These are phyloP conservation scores for Trachelus tabidus DNA, from an alignment of 2,888 invertebrate species.

Conservation along the genomic window DNA sequence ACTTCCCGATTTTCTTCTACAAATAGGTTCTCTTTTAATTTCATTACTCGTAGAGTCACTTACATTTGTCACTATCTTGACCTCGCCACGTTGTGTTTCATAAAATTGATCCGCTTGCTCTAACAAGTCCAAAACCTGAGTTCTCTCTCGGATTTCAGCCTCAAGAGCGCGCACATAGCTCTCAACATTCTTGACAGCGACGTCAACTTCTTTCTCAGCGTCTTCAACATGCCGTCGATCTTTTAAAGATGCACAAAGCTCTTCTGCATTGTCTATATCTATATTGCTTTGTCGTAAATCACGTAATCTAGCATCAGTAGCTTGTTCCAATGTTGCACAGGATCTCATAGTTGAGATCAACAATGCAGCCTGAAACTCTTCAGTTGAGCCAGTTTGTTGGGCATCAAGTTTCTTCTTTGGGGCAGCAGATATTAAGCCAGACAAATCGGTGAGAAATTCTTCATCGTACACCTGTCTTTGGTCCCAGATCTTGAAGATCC, in stretches of 20 bases:
- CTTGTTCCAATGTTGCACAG: conserved; percentile 59
- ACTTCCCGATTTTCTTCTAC: background rate
- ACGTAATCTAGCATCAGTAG: conserved; percentile 59
- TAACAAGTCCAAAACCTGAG: conserved; percentile 80
- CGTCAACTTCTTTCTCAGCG: conserved; percentile 87
- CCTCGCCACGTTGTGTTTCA: conserved; percentile 91
- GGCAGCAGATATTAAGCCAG: conserved; percentile 83
- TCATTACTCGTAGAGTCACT: conserved; percentile 62
- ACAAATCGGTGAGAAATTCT: conserved; percentile 88
- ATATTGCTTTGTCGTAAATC: conserved; percentile 76
- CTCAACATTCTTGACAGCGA: conserved; percentile 82
- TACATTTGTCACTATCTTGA: conserved; percentile 95
- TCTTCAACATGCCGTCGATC: conserved; percentile 89
- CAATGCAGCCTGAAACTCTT: conserved; percentile 79
- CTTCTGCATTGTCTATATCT: conserved; percentile 81
- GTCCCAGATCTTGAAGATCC: conserved; percentile 97
- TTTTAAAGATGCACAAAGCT: conserved; percentile 83
- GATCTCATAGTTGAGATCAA: conserved; percentile 62
- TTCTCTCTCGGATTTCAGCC: conserved; percentile 84
- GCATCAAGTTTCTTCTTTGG: conserved; percentile 76
- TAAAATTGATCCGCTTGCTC: conserved; percentile 88
- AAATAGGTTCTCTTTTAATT: no score
- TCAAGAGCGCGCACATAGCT: conserved; percentile 84
- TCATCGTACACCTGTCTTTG: conserved; percentile 91
- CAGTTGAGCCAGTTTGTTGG: conserved; percentile 67